Conservation (phyloP, 2,797 vertebrate genomes). For the Micrastur ruficollis region DNA sequence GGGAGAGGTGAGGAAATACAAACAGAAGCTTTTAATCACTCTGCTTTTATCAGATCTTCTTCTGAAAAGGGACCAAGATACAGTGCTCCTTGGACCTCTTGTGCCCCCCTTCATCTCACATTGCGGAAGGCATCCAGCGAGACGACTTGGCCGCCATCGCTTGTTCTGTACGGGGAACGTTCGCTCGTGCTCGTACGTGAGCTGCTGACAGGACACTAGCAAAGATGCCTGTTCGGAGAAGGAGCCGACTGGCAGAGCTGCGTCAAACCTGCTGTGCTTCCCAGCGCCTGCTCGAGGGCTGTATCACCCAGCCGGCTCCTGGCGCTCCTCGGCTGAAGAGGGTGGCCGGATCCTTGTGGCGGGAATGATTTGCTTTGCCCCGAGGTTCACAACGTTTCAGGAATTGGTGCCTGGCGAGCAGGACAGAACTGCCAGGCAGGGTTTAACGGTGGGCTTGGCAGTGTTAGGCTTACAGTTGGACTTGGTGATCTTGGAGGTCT, state of each 20-base stretch:
- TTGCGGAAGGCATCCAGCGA: not conserved
- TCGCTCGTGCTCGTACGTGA: fast-evolving
- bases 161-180: not conserved
- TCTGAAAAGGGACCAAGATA: not conserved
- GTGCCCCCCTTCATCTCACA: not conserved
- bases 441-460: not conserved
- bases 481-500: too few species aligned
- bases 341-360: not conserved
- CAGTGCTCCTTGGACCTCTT: not conserved
- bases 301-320: not conserved
- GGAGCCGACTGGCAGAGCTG: not conserved
- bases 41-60: not conserved
- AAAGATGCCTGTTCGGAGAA: not conserved
- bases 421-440: not conserved
- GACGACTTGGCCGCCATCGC: fast-evolving
- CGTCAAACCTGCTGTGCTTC: not conserved
- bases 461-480: too few species aligned
- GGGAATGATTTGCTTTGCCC: not conserved
- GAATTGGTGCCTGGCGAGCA: not conserved
- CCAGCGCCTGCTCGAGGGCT: not conserved
- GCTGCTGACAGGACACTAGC: fast-evolving
- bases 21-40: not conserved
- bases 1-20: not conserved
- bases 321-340: not conserved
- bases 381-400: not conserved